A percentile compares a stretch with the other conserved stretches of the same genome.
These are phyloP conservation scores for Melanotaenia maccullochi DNA, from an alignment of 2,797 vertebrate genomes.

Conservation along the genomic window DNA sequence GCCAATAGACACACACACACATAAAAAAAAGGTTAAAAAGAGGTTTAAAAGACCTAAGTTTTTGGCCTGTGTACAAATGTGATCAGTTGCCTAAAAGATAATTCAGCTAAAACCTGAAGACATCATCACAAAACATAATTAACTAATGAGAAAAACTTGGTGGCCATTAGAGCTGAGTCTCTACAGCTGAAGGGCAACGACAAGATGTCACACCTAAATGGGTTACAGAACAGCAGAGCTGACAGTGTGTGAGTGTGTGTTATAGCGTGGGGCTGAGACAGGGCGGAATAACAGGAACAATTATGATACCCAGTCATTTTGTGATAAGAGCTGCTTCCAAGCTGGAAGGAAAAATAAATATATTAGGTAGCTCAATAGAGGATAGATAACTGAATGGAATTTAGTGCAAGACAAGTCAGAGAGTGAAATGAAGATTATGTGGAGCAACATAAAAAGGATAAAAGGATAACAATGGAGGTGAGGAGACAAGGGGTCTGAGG, in stretches of 20 bases:
- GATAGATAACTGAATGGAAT: constrained; percentile 39
- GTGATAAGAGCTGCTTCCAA: constrained; percentile 55
- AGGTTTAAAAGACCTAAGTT: neutral
- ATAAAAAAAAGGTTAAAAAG: constrained; percentile 18
- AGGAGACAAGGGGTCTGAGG: constrained; percentile 43
- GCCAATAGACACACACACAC: constrained; percentile 15
- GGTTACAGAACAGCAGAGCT: constrained; percentile 51
- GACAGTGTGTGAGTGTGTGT: constrained; percentile 10
- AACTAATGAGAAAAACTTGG: constrained; percentile 68
- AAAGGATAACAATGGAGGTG: constrained; percentile 53
- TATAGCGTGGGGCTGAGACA: constrained; percentile 22
- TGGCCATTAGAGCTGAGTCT: constrained; percentile 61
- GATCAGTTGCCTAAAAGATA: constrained; percentile 58
- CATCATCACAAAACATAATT: constrained; percentile 68
- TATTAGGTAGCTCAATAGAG: constrained; percentile 44
- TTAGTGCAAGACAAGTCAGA: constrained; percentile 41
- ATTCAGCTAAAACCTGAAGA: constrained; percentile 49
- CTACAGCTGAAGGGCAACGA: constrained; percentile 55
- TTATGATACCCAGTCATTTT: constrained; percentile 62
- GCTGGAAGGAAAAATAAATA: constrained; percentile 53
- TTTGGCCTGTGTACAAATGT: constrained; percentile 36
- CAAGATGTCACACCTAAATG: constrained; percentile 64
- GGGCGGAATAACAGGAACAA: constrained; percentile 56
- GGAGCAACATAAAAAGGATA: constrained; percentile 46
- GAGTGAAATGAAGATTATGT: constrained; percentile 50